Percentiles rank a stretch among this genome's conserved stretches.
Conservation (phyloP, 2,797 vertebrate genomes). For the Callimico goeldii region DNA sequence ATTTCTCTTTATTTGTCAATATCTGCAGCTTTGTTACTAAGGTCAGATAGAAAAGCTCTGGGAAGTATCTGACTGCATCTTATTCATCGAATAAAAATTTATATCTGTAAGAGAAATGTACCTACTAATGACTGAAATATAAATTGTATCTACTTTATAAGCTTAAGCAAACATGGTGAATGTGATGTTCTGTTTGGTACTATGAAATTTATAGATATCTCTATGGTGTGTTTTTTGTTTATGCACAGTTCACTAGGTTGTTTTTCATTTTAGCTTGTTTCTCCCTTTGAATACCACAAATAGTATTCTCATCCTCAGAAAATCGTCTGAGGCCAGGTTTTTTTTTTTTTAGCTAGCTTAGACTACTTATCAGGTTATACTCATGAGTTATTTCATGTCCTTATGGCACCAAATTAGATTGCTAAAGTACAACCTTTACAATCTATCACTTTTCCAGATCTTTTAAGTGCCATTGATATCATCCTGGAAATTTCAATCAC, state of each 20-base stretch:
- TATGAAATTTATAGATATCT: not conserved
- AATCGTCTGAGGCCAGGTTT: not conserved
- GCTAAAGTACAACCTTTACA: slow-evolving; percentile 84
- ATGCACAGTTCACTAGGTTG: not conserved
- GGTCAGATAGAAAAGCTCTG: not conserved
- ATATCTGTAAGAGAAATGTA: not conserved
- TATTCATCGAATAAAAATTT: not conserved
- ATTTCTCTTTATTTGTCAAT: not conserved
- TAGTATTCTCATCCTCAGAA: not conserved
- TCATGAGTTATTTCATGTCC: slow-evolving; percentile 82
- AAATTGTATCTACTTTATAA: not conserved
- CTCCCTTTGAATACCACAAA: slow-evolving; percentile 48
- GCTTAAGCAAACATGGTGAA: not conserved
- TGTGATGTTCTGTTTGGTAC: not conserved
- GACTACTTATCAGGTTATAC: slow-evolving; percentile 80
- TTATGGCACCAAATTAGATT: slow-evolving; percentile 83
- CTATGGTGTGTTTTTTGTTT: slow-evolving; percentile 3
- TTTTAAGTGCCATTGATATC: slow-evolving; percentile 85
- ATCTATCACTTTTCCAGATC: slow-evolving; percentile 84
- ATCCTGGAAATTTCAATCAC: slow-evolving; percentile 86
- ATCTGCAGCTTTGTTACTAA: not conserved
- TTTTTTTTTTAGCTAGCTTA: slow-evolving; percentile 62
- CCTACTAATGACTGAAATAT: not conserved
- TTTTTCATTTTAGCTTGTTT: slow-evolving; percentile 43
- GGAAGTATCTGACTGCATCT: not conserved